phyloP scores from a whole-genome alignment of 2,888 invertebrate genomes.

The Tetragnatha montana region DNA sequence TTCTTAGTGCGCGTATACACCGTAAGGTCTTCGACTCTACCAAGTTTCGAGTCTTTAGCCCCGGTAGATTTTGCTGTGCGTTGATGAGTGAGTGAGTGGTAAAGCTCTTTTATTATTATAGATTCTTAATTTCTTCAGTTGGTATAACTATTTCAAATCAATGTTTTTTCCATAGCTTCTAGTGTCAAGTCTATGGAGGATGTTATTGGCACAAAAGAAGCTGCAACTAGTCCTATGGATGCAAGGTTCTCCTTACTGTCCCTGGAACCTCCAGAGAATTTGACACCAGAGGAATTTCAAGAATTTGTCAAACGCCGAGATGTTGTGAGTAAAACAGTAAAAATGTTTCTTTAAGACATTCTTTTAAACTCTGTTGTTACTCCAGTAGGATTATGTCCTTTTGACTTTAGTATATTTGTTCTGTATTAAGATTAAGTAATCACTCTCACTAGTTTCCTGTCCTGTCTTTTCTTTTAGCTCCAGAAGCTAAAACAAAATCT shows the following conservation, averaged over 20 bases:
- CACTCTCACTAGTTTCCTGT: not conserved
- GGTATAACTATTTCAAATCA: not conserved
- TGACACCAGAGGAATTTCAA: conserved; percentile 79
- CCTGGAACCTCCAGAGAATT: conserved; percentile 75
- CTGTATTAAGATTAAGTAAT: no score
- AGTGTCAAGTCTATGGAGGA: conserved; percentile 60
- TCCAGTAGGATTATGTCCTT: no score
- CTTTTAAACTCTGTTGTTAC: not conserved
- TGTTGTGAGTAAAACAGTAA: conserved; percentile 79
- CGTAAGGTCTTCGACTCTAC: no score
- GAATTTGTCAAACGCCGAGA: conserved; percentile 85
- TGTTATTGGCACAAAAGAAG: conserved; percentile 34
- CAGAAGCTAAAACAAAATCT: no score
- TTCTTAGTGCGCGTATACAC: no score
- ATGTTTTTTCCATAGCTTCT: conserved; percentile 27
- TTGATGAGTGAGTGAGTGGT: no score
- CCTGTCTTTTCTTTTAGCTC: no score
- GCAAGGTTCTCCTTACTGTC: conserved; percentile 77
- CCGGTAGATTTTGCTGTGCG: no score
- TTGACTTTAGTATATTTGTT: no score
- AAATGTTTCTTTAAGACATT: not conserved
- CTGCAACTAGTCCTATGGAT: conserved; percentile 48
- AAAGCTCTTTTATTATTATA: no score
- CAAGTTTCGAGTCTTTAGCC: no score
- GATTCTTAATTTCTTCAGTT: not conserved